Evolutionary conservation across 2,797 vertebrate genomes (phyloP).

Genomic region (Melanotaenia pygmaea): DNA sequence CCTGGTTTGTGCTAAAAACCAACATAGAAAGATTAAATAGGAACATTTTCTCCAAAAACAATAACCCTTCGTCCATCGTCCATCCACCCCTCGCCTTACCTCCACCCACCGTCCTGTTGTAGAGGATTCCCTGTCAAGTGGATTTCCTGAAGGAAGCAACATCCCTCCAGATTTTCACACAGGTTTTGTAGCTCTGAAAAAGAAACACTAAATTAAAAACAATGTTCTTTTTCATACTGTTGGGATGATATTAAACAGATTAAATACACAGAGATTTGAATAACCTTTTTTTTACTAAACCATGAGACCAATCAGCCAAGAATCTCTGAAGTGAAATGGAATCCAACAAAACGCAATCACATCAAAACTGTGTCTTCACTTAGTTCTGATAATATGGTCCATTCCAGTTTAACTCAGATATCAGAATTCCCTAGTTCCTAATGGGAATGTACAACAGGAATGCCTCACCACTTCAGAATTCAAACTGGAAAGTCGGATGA

Average conservation of each 20-base stretch:
- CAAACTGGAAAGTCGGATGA: neutral
- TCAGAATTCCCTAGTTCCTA: neutral
- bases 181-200: conserved; percentile 83
- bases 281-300: neutral
- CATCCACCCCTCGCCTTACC: conserved; percentile 76
- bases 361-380: neutral
- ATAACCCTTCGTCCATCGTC: neutral
- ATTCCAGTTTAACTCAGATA: neutral
- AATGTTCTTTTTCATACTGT: conserved; percentile 2
- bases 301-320: neutral
- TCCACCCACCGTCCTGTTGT: conserved; percentile 88
- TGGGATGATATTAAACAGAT: neutral
- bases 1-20: neutral
- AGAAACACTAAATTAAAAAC: conserved; percentile 10
- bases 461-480: neutral
- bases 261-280: conserved; percentile 8
- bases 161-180: conserved; percentile 81
- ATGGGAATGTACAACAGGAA: neutral
- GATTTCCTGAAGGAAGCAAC: conserved; percentile 82
- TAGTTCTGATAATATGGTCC: neutral
- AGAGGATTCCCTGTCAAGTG: conserved; percentile 89
- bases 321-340: neutral
- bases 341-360: neutral
- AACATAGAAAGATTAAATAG: neutral
- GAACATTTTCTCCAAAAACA: neutral